These are phyloP conservation scores for Eupeodes luniger DNA, from an alignment of 2,888 invertebrate species.

Conservation along the genomic window DNA sequence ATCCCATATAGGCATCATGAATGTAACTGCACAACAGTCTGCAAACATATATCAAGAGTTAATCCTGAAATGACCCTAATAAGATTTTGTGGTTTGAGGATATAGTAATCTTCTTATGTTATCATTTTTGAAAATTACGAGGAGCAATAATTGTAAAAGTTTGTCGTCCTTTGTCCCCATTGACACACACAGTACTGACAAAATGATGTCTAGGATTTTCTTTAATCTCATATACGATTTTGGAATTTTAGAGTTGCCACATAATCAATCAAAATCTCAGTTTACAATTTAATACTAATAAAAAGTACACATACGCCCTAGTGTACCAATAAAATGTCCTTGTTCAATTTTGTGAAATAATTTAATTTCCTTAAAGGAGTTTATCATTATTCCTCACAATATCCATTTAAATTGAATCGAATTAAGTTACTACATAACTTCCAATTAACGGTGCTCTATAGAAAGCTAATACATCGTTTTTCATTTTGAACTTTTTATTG, in stretches of 20 bases:
- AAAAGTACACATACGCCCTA: too few species aligned
- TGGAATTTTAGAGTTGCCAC: neutral
- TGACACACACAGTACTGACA: neutral
- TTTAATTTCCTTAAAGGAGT: neutral
- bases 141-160: conserved; percentile 16
- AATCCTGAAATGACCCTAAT: conserved; percentile 25
- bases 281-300: too few species aligned
- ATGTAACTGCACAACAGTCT: too few species aligned
- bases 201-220: neutral
- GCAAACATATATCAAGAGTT: neutral
- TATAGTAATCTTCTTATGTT: conserved; percentile 1
- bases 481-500: conserved; percentile 6
- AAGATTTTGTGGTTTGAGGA: conserved; percentile 13
- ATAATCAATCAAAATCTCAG: too few species aligned
- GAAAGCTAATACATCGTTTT: neutral
- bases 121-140: conserved; percentile 19
- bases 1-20: too few species aligned
- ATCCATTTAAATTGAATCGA: neutral
- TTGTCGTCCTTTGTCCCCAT: neutral
- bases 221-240: neutral
- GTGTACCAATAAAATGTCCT: too few species aligned
- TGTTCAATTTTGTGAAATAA: too few species aligned
- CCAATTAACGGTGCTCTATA: neutral
- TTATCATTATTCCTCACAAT: neutral
- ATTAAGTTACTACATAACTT: neutral